A percentile compares a stretch with the other conserved stretches of the same genome.
phyloP scores from a whole-genome alignment of 1,140 invertebrate genomes.

The Drosophila simulans region DNA sequence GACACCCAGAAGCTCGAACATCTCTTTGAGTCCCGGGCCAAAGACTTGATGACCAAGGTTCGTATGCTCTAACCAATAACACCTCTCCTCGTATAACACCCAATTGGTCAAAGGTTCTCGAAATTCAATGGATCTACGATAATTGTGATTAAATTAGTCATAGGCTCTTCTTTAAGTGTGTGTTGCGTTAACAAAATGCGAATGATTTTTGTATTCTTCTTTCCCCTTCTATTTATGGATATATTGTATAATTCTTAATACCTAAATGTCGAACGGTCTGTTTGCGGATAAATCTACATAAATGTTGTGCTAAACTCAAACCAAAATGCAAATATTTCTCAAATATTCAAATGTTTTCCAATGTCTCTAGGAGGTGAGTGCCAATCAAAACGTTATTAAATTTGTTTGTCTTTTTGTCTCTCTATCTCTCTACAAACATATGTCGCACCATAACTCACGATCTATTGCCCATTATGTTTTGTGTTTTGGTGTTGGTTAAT shows the following conservation, averaged over 20 bases:
- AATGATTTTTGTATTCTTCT: constrained; percentile 77
- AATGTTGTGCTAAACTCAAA: constrained; percentile 75
- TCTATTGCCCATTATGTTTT: constrained; percentile 40
- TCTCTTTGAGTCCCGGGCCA: constrained; percentile 98
- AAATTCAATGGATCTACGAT: constrained; percentile 39
- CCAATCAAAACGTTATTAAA: constrained; percentile 58
- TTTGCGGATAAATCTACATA: constrained; percentile 74
- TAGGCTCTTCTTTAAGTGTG: constrained; percentile 37
- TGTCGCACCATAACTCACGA: constrained; percentile 36
- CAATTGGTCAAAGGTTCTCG: constrained; percentile 51
- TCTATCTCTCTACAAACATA: constrained; percentile 27
- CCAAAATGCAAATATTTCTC: constrained; percentile 45
- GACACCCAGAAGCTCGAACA: constrained; percentile 98
- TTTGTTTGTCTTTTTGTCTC: constrained; percentile 43
- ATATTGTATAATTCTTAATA: constrained; percentile 63
- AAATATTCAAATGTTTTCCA: constrained; percentile 64
- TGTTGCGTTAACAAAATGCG: constrained; percentile 62
- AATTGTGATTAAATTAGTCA: constrained; percentile 58
- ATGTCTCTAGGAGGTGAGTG: constrained; percentile 76
- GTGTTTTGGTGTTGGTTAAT: constrained; percentile 65
- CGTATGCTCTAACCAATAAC: constrained; percentile 35
- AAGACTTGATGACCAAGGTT: constrained; percentile 97
- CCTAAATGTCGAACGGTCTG: constrained; percentile 71
- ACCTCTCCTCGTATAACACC: not conserved
- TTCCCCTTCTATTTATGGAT: constrained; percentile 63